phyloP scores from a whole-genome alignment of 64 coral and sea anemone species.

The Catalaphyllia jardinei region DNA sequence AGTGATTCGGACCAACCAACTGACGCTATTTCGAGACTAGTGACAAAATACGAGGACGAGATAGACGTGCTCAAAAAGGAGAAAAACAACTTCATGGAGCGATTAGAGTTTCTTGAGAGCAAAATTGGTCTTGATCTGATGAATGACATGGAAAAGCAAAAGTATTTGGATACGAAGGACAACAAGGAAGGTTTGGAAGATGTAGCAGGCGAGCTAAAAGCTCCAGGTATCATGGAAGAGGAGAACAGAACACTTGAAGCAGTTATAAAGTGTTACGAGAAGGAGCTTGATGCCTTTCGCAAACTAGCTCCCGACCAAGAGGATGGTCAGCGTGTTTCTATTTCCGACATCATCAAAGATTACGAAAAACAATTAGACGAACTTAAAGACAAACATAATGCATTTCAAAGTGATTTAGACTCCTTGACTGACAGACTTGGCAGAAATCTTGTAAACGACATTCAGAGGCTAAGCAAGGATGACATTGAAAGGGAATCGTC shows the following conservation, averaged over 20 bases:
- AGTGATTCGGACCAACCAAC: not conserved
- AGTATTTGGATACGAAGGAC: not conserved
- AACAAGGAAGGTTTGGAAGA: not conserved
- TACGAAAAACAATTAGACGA: conserved; percentile 47
- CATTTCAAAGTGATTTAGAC: not conserved
- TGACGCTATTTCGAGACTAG: not conserved
- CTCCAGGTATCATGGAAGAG: conserved; percentile 37
- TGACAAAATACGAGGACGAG: conserved; percentile 14
- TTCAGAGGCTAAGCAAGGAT: not conserved
- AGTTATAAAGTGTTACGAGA: conserved; percentile 43
- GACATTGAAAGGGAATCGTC: not conserved
- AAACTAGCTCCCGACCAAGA: not conserved
- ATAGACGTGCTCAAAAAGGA: not conserved
- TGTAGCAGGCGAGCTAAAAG: not conserved
- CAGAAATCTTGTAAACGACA: not conserved
- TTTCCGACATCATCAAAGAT: conserved; percentile 33
- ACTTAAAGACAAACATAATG: conserved; percentile 5
- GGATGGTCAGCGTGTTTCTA: not conserved
- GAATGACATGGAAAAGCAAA: not conserved
- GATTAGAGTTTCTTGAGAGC: not conserved
- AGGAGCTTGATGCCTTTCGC: not conserved
- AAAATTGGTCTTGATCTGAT: not conserved
- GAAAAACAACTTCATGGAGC: not conserved
- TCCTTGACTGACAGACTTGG: conserved; percentile 19
- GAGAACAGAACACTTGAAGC: conserved; percentile 21